These are phyloP conservation scores for Leptogaster cylindrica DNA, from an alignment of 2,888 invertebrate species.

Conservation along the genomic window DNA sequence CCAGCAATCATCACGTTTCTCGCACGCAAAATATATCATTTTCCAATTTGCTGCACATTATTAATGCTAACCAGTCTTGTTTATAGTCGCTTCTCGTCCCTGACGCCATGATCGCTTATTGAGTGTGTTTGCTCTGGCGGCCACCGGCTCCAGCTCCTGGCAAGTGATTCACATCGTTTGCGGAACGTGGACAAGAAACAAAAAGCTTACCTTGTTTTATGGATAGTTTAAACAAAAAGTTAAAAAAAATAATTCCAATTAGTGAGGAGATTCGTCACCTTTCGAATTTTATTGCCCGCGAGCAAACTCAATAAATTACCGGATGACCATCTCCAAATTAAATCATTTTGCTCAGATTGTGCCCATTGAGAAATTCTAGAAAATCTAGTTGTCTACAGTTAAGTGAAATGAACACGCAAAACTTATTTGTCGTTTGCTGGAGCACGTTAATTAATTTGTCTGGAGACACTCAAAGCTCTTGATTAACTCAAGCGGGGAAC, in stretches of 20 bases:
- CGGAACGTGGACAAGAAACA: too few species aligned
- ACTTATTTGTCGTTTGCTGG: too few species aligned
- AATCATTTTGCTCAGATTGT: slow-evolving; percentile 21
- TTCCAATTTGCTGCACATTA: slow-evolving; percentile 46
- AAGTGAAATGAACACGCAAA: slow-evolving; percentile 15
- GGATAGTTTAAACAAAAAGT: too few species aligned
- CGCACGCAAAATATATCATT: slow-evolving; percentile 46
- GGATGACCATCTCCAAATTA: neutral
- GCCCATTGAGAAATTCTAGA: neutral
- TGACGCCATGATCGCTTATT: slow-evolving; percentile 20
- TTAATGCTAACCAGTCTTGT: slow-evolving; percentile 24
- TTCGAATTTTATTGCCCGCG: too few species aligned
- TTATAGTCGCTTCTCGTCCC: slow-evolving; percentile 17
- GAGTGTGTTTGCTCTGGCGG: slow-evolving; percentile 20
- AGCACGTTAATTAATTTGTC: too few species aligned
- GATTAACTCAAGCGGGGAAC: too few species aligned
- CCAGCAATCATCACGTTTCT: slow-evolving; percentile 45
- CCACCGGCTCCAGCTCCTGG: neutral
- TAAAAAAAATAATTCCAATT: too few species aligned
- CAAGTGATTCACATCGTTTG: neutral
- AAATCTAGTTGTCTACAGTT: slow-evolving; percentile 9
- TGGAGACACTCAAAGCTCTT: too few species aligned
- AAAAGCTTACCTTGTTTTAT: too few species aligned
- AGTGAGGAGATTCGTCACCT: too few species aligned
- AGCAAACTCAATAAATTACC: neutral